Evolutionary conservation across 2,888 invertebrate genomes (phyloP).

Genomic region (Plusia festucae): DNA sequence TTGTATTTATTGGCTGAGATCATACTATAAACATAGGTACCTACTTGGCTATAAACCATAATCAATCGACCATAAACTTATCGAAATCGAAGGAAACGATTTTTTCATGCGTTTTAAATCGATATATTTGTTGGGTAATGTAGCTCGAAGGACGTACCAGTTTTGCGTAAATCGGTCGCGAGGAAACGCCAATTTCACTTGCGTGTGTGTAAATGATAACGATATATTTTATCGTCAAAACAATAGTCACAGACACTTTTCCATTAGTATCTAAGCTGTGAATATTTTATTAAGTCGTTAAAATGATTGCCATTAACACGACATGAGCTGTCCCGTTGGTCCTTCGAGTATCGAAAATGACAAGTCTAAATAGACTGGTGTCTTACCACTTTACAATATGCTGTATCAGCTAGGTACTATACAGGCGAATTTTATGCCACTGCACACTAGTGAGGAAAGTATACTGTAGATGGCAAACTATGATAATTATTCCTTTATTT

Average conservation of each 20-base stretch:
- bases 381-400: not conserved
- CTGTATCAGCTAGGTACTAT: not conserved
- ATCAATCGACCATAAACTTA: slow-evolving; percentile 37
- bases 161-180: slow-evolving; percentile 70
- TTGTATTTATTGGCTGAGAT: slow-evolving; percentile 2
- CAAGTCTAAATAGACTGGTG: not conserved
- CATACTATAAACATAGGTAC: not conserved
- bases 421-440: too few species aligned
- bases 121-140: slow-evolving; percentile 60
- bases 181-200: slow-evolving; percentile 69
- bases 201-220: slow-evolving; percentile 62
- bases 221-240: slow-evolving; percentile 36
- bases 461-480: too few species aligned
- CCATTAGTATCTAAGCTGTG: slow-evolving; percentile 5
- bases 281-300: not conserved
- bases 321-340: not conserved
- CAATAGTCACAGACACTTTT: slow-evolving; percentile 30
- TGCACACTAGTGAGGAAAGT: too few species aligned
- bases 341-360: not conserved
- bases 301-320: not conserved
- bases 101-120: slow-evolving; percentile 42
- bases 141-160: slow-evolving; percentile 64
- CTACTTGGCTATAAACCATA: slow-evolving; percentile 9
- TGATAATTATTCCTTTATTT: too few species aligned
- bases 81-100: slow-evolving; percentile 49